Evolutionary conservation across 2,113 vertebrate genomes (phyloP).

Genomic region (Monopterus albus): DNA sequence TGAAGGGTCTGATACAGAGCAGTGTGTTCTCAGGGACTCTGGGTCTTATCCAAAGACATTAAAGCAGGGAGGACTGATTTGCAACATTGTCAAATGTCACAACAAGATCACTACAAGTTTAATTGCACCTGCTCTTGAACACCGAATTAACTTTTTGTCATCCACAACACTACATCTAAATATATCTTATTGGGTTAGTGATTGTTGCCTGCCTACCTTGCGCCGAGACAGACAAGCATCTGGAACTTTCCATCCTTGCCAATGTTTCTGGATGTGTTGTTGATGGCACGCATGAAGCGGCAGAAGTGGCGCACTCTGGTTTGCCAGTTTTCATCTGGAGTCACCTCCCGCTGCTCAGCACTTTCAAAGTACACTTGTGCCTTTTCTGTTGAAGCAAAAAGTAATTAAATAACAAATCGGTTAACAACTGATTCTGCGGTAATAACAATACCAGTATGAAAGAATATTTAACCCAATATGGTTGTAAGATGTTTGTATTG

Average conservation of each 20-base stretch:
- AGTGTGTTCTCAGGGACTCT: too few species aligned
- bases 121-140: neutral
- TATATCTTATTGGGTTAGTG: neutral
- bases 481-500: too few species aligned
- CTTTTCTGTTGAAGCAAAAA: conserved; percentile 87
- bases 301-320: conserved; percentile 93
- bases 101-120: neutral
- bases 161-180: neutral
- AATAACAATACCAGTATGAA: neutral
- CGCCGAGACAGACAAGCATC: conserved; percentile 97
- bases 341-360: conserved; percentile 88
- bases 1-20: too few species aligned
- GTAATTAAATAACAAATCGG: neutral
- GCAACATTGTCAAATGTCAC: neutral
- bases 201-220: conserved; percentile 84
- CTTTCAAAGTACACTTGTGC: conserved; percentile 96
- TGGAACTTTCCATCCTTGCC: conserved; percentile 99
- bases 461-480: too few species aligned
- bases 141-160: neutral
- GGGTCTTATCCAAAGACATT: too few species aligned
- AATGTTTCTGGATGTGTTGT: conserved; percentile 93
- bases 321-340: conserved; percentile 94
- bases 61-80: too few species aligned
- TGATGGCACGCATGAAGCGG: conserved; percentile 95
- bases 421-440: neutral